A percentile compares a stretch with the other conserved stretches of the same genome.
phyloP scores from a whole-genome alignment of 1,140 invertebrate genomes.

The Pseudoatta argentina region DNA sequence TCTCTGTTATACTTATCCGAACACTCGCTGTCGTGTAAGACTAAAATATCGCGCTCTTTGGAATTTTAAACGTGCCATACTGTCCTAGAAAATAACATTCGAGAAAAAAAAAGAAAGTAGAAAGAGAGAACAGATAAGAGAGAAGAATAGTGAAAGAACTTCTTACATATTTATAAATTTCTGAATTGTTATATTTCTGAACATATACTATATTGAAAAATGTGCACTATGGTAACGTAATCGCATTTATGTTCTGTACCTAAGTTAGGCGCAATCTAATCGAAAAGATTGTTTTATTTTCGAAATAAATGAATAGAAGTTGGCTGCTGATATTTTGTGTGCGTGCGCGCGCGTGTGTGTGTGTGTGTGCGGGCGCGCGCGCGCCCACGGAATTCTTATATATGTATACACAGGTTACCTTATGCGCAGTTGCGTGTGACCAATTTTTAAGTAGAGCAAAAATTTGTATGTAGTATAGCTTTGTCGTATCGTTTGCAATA shows the following conservation, averaged over 20 bases:
- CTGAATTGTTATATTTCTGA: too few species aligned
- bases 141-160: neutral
- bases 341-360: neutral
- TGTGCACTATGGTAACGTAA: too few species aligned
- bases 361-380: too few species aligned
- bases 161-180: slow-evolving; percentile 3
- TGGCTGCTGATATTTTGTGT: neutral
- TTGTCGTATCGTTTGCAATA: slow-evolving; percentile 42
- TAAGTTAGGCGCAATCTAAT: slow-evolving; percentile 15
- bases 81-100: slow-evolving; percentile 41
- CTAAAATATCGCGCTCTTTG: slow-evolving; percentile 73
- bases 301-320: slow-evolving; percentile 7
- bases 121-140: neutral
- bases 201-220: too few species aligned
- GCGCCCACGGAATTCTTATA: too few species aligned
- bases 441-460: slow-evolving; percentile 72
- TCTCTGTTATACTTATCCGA: slow-evolving; percentile 49
- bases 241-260: slow-evolving; percentile 1
- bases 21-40: slow-evolving; percentile 68
- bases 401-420: too few species aligned
- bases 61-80: slow-evolving; percentile 66
- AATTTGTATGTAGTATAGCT: slow-evolving; percentile 55
- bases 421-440: slow-evolving; percentile 62
- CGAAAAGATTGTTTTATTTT: slow-evolving; percentile 14
- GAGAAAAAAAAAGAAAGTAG: neutral